Conservation (phyloP, 2,888 invertebrate genomes). For the Drosophila robusta region DNA sequence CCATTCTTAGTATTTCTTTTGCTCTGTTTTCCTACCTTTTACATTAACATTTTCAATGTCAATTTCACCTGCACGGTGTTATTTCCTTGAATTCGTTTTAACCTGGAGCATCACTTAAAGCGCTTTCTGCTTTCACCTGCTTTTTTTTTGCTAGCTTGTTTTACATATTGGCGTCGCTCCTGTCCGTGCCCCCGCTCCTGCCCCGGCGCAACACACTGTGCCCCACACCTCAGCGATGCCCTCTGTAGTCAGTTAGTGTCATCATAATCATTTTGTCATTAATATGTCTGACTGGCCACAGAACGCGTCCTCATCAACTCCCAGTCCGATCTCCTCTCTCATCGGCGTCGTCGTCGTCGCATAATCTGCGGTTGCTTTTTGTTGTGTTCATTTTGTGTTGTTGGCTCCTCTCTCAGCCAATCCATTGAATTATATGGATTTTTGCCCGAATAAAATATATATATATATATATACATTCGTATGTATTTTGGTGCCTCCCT, state of each 20-base stretch:
- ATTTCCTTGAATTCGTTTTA: conserved; percentile 8
- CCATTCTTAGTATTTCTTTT: not conserved
- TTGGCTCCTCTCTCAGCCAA: conserved; percentile 54
- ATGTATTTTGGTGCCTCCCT: conserved; percentile 34
- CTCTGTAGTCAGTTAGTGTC: conserved; percentile 65
- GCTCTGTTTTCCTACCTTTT: not conserved
- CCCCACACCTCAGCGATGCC: not conserved
- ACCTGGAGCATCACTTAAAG: conserved; percentile 48
- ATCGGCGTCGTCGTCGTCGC: conserved; percentile 15
- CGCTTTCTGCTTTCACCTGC: conserved; percentile 8
- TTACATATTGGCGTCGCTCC: conserved; percentile 41
- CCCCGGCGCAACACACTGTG: not conserved
- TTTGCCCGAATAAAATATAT: conserved; percentile 68
- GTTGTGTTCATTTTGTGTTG: conserved; percentile 63
- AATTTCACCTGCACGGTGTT: conserved; percentile 6
- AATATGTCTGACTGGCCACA: conserved; percentile 82
- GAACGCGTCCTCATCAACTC: conserved; percentile 38
- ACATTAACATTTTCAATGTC: conserved; percentile 19
- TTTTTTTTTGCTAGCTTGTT: conserved; percentile 35
- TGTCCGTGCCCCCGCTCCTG: not conserved
- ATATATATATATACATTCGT: conserved; percentile 12
- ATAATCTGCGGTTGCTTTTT: conserved; percentile 71
- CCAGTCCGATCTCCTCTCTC: conserved; percentile 11
- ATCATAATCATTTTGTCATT: conserved; percentile 83
- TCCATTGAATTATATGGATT: conserved; percentile 77